phyloP scores from a whole-genome alignment of 2,797 vertebrate genomes.

The Darevskia nairensis region DNA sequence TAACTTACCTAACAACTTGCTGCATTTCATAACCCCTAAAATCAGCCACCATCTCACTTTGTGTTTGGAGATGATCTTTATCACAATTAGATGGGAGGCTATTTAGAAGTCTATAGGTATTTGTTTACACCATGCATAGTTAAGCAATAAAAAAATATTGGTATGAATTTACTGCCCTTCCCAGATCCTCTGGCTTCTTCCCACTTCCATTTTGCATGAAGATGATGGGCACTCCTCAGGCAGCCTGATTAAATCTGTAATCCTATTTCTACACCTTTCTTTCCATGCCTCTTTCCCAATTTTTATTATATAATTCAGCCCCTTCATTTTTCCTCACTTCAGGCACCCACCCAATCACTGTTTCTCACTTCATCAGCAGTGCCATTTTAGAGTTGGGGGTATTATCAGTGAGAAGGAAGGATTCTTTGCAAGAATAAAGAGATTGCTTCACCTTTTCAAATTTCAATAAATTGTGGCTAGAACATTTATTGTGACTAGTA shows the following conservation, averaged over 20 bases:
- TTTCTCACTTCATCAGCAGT: no score
- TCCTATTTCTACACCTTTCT: neutral
- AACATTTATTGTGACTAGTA: no score
- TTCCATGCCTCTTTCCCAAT: neutral
- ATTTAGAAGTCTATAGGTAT: no score
- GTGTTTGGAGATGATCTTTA: neutral
- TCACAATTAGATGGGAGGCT: no score
- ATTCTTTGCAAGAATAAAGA: neutral
- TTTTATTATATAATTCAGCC: neutral
- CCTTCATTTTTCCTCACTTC: neutral
- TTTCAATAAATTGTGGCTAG: no score
- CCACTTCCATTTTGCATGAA: neutral
- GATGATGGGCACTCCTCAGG: neutral
- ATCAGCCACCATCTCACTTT: neutral
- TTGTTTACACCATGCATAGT: neutral
- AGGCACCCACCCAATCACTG: no score
- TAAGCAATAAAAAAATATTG: neutral
- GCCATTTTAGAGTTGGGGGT: no score
- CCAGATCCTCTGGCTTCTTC: neutral
- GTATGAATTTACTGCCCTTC: neutral
- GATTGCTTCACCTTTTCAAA: neutral
- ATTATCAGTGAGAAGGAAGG: neutral
- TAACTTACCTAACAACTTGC: no score
- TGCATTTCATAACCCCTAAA: no score
- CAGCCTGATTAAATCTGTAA: neutral